These are phyloP conservation scores for Prorops nasuta DNA, from an alignment of 1,140 invertebrate species.

Conservation along the genomic window DNA sequence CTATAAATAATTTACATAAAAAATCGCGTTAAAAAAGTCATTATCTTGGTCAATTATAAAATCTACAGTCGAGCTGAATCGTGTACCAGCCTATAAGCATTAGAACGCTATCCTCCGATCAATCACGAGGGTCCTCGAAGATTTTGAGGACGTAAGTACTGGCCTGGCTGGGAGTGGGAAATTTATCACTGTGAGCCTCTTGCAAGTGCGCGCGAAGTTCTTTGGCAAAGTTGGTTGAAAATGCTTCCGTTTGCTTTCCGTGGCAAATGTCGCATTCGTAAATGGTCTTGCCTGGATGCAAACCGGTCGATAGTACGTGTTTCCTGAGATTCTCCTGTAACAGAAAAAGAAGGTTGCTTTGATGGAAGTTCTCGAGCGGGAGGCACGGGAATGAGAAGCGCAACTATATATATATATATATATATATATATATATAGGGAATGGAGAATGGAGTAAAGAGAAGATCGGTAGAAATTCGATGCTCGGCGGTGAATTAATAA, in stretches of 20 bases:
- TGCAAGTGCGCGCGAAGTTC: conserved; percentile 69
- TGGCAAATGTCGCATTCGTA: conserved; percentile 72
- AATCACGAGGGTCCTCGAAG: conserved; percentile 40
- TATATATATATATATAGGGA: background rate
- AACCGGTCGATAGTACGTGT: conserved; percentile 76
- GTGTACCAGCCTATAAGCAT: too few relatives aligned
- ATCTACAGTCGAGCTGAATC: too few relatives aligned
- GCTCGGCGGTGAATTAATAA: too few relatives aligned
- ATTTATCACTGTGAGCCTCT: conserved; percentile 57
- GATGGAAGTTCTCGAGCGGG: conserved; percentile 21
- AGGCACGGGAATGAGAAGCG: too few relatives aligned
- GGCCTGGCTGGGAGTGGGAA: conserved; percentile 48
- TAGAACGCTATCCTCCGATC: too few relatives aligned
- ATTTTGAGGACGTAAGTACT: conserved; percentile 52
- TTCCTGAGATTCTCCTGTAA: conserved; percentile 82
- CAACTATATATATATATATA: background rate
- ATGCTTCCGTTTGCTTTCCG: conserved; percentile 38
- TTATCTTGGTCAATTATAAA: too few relatives aligned
- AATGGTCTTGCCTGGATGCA: conserved; percentile 73
- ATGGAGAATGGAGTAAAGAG: background rate
- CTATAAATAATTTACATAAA: too few relatives aligned
- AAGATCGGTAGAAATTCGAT: too few relatives aligned
- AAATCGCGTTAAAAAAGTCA: too few relatives aligned
- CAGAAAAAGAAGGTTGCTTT: conserved; percentile 17
- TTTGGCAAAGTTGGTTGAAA: conserved; percentile 64